Conservation (phyloP, 2,113 vertebrate species). For the Salvelinus fontinalis region DNA sequence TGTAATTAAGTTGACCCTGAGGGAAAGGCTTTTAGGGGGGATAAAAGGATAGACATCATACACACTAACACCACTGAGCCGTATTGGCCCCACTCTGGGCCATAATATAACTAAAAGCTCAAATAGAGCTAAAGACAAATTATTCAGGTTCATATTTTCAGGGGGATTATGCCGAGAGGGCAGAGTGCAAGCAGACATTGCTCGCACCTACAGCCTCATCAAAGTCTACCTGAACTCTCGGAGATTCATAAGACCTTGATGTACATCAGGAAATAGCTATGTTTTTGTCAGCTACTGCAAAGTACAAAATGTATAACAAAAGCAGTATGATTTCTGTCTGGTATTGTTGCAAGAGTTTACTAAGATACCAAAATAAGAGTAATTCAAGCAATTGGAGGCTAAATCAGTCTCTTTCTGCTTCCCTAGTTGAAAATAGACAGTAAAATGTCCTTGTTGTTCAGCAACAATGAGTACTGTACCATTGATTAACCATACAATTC, state of each 20-base stretch:
- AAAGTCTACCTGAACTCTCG: conserved; percentile 5
- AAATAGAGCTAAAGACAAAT: conserved; percentile 41
- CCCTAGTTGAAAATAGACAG: too few relatives aligned
- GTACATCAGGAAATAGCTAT: not conserved
- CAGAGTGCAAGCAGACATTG: not conserved
- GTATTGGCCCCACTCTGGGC: conserved; percentile 36
- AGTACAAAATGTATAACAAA: too few relatives aligned
- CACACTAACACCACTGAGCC: conserved; percentile 23
- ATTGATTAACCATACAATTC: too few relatives aligned
- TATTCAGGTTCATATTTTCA: conserved; percentile 31
- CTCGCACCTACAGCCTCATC: too few relatives aligned
- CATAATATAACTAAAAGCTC: not conserved
- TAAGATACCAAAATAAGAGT: too few relatives aligned
- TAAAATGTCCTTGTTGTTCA: too few relatives aligned
- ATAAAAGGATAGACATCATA: not conserved
- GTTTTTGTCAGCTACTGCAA: too few relatives aligned
- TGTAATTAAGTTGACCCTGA: conserved; percentile 65
- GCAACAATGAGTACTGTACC: too few relatives aligned
- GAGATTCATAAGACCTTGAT: conserved; percentile 29
- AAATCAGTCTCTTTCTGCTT: too few relatives aligned
- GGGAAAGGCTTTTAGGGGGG: conserved; percentile 41
- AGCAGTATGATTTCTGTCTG: too few relatives aligned
- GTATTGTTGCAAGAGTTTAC: too few relatives aligned
- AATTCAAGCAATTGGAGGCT: too few relatives aligned
- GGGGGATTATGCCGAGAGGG: not conserved